These are phyloP conservation scores for Cirrhinus molitorella DNA, from an alignment of 2,797 vertebrate species.

Conservation along the genomic window DNA sequence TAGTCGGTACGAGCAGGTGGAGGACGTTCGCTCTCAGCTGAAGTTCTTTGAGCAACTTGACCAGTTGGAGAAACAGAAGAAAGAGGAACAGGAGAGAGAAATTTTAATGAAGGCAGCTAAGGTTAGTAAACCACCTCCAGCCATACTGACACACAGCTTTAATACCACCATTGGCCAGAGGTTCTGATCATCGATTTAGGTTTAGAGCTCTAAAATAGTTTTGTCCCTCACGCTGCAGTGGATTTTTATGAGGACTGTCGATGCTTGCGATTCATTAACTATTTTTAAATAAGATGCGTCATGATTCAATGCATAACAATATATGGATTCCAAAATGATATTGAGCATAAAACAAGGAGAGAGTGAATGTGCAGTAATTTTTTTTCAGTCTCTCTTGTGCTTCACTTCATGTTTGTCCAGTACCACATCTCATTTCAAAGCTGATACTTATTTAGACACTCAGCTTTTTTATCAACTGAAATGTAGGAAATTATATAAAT, in stretches of 20 bases:
- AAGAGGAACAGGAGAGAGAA: constrained; percentile 97
- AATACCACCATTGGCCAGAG: background rate
- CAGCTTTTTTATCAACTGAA: no score
- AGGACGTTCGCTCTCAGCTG: constrained; percentile 92
- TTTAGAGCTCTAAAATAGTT: background rate
- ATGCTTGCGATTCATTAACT: background rate
- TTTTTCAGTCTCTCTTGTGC: background rate
- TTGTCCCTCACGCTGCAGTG: background rate
- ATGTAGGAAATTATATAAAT: no score
- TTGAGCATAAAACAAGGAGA: background rate
- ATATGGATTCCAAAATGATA: background rate
- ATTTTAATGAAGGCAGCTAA: constrained; percentile 94
- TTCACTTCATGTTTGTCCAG: background rate
- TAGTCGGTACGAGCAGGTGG: constrained; percentile 87
- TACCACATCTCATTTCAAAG: background rate
- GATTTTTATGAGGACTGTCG: background rate
- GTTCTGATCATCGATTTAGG: constrained; percentile 13
- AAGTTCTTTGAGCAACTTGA: constrained; percentile 98
- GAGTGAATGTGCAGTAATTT: background rate
- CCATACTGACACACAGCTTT: background rate
- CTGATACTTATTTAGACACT: background rate
- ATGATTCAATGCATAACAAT: background rate
- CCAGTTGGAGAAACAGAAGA: constrained; percentile 94
- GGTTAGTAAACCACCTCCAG: constrained; percentile 34
- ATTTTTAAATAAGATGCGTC: background rate